Conservation (phyloP, 2,888 invertebrate species). For the Trachelus stipa region DNA sequence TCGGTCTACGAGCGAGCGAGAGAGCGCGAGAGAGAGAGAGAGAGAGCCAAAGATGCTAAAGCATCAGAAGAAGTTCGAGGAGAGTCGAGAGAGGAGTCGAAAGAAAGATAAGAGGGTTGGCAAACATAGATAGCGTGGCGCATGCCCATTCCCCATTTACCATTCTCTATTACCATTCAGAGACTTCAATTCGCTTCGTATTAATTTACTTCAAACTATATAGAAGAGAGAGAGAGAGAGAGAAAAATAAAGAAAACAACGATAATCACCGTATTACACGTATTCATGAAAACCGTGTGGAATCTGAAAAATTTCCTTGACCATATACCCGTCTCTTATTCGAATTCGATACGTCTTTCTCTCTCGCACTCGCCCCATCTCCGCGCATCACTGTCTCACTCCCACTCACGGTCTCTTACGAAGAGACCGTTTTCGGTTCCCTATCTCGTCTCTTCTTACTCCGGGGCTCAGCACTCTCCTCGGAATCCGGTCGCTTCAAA, state of each 20-base stretch:
- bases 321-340: neutral
- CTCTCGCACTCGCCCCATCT: too few species aligned
- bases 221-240: neutral
- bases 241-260: neutral
- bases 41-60: slow-evolving; percentile 25
- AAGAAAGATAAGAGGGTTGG: slow-evolving; percentile 62
- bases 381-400: neutral
- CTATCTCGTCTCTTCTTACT: neutral
- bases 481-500: neutral
- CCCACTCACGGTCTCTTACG: neutral
- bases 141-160: slow-evolving; percentile 3
- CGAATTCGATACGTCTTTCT: neutral
- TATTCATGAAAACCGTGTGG: neutral
- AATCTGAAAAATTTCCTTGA: neutral
- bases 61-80: slow-evolving; percentile 29
- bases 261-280: neutral
- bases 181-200: slow-evolving; percentile 5
- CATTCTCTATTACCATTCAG: neutral
- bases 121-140: slow-evolving; percentile 61
- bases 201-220: slow-evolving; percentile 2
- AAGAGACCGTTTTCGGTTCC: neutral
- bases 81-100: slow-evolving; percentile 47
- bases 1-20: slow-evolving; percentile 23
- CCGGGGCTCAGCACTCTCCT: neutral
- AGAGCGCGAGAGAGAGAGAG: slow-evolving; percentile 8